Evolutionary conservation across 1,140 invertebrate species (phyloP).

Genomic region (Drosophila nasuta): DNA sequence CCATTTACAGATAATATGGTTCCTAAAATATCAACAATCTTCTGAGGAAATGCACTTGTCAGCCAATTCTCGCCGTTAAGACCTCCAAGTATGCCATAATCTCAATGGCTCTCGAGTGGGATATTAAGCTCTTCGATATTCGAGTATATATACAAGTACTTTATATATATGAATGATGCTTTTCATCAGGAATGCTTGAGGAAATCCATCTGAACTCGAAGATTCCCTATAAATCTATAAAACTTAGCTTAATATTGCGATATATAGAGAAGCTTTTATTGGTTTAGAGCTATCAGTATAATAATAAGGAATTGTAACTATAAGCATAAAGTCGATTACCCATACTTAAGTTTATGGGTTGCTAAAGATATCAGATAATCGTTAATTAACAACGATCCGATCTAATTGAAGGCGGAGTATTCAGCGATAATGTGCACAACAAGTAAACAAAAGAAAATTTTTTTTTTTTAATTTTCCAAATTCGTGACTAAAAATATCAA

Average conservation of each 20-base stretch:
- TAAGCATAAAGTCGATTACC: too few species aligned
- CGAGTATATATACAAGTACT: conserved; percentile 4
- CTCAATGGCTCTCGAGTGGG: conserved; percentile 5
- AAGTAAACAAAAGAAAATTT: not conserved
- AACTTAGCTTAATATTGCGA: too few species aligned
- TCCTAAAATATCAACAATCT: conserved; percentile 13
- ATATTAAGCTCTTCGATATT: conserved; percentile 5
- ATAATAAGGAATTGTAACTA: too few species aligned
- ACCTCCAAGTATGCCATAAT: conserved; percentile 14
- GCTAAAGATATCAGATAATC: too few species aligned
- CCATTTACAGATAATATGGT: not conserved
- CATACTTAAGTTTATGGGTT: too few species aligned
- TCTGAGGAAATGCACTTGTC: conserved; percentile 3
- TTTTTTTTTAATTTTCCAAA: not conserved
- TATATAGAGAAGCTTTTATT: too few species aligned
- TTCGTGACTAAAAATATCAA: conserved; percentile 11
- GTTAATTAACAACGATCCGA: not conserved
- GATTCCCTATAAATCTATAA: not conserved
- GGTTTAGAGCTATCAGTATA: too few species aligned
- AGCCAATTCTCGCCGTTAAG: conserved; percentile 5
- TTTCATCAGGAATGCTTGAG: not conserved
- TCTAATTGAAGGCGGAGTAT: not conserved
- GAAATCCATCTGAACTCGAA: not conserved
- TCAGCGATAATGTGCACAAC: not conserved
- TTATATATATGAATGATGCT: conserved; percentile 10